phyloP scores from a whole-genome alignment of 2,888 invertebrate genomes.

The Thelaira solivaga region DNA sequence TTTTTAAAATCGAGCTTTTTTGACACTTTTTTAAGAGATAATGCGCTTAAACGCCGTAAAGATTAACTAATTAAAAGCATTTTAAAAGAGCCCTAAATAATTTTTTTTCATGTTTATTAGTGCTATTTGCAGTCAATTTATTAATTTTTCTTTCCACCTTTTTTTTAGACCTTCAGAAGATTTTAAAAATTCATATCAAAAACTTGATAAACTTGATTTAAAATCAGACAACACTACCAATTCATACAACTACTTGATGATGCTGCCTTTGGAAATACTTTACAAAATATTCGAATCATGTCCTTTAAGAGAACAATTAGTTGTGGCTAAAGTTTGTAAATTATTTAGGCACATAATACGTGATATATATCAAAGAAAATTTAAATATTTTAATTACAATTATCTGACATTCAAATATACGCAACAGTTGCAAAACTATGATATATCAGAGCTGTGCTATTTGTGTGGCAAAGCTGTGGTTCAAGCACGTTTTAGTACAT shows the following conservation, averaged over 20 bases:
- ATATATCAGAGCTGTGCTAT: slow-evolving; percentile 50
- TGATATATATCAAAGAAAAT: slow-evolving; percentile 10
- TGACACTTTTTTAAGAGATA: no score
- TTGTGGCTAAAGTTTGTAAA: slow-evolving; percentile 47
- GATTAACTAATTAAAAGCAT: no score
- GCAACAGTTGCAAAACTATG: slow-evolving; percentile 18
- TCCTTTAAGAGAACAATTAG: slow-evolving; percentile 25
- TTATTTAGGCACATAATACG: slow-evolving; percentile 45
- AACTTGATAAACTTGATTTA: background rate
- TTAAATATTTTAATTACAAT: slow-evolving; percentile 40
- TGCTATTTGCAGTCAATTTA: no score
- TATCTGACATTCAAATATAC: slow-evolving; percentile 50
- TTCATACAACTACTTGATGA: background rate
- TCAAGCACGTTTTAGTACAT: slow-evolving; percentile 37
- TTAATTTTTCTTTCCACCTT: background rate
- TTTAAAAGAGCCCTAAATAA: no score
- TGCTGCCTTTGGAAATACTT: slow-evolving; percentile 47
- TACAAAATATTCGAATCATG: slow-evolving; percentile 36
- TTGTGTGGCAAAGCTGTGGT: slow-evolving; percentile 36
- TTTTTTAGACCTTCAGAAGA: background rate
- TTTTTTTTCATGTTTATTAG: no score
- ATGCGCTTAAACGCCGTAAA: no score
- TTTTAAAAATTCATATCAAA: background rate
- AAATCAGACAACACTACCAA: background rate
- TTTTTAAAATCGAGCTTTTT: no score